Base-by-base conservation (phyloP, 2,888 invertebrate genomes). In the Belgica antarctica region DNA sequence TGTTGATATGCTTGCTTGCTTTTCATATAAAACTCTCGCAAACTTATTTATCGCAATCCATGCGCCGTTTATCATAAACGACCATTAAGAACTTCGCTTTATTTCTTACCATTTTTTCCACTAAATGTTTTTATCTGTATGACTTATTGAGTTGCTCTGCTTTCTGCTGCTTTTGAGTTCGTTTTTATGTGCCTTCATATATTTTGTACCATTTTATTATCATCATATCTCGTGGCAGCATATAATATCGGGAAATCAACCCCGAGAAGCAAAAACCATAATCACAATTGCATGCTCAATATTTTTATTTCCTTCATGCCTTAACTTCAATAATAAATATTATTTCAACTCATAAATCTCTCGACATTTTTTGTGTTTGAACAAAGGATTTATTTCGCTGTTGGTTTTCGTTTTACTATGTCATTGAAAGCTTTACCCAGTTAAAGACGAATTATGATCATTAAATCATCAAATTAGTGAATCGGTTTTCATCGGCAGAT, bases 111-210 rank as follows among this genome's bases (percentile, higher is more conserved):
- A 22, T 59, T 59, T 10, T 31, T 31, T 31, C n/a, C n/a, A 61
- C 61, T 62, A 62, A 62, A 62, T 17, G 62, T 17, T 62, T 62
- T 62, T 62, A 62, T 62, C 62, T 62, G 36, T 34, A n/a, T 62
- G 62, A 62, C 1, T 34, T 62, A 62, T 62, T 62, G 62, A 31
- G 34, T 15, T 47, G 47, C 47, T 15, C 34, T 12, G 34, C 15
- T 47, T 47, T 47, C n/a, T 15, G 15, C 12, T 47, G 4, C 47
- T 47, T n/a, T 47, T 10, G n/a, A n/a, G 12, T 4, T 8, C 7
- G 34, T 34, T 62, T 62, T 62, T 62, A 34, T 62, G 34, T 17
- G 36, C 28, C 36, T 17, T 17, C 36, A 62, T 62, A 62, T n/a
- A n/a, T n/a, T n/a, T 34, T 31, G 19, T 62, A 22, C 62, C 31